These are phyloP conservation scores for Vulpes vulpes DNA, from an alignment of 2,113 vertebrate species.

Conservation along the genomic window DNA sequence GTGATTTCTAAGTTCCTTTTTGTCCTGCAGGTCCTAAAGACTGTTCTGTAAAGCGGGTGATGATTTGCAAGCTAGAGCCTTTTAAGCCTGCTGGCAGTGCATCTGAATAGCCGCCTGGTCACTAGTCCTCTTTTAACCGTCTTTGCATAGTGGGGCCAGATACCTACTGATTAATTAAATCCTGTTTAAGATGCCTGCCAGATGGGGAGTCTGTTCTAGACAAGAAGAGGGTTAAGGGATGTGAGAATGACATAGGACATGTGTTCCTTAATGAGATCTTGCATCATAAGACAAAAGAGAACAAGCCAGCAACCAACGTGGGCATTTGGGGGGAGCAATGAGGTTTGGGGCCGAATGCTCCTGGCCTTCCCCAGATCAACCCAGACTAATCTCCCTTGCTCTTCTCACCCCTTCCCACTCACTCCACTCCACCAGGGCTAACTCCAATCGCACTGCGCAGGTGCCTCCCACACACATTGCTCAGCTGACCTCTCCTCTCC, in stretches of 20 bases:
- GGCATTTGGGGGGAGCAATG: background rate
- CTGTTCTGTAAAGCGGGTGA: background rate
- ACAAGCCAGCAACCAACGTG: background rate
- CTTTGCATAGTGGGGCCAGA: background rate
- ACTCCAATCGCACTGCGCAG: rapidly evolving
- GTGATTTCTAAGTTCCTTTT: background rate
- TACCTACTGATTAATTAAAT: background rate
- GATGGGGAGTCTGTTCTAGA: background rate
- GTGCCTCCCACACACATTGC: background rate
- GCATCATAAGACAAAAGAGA: background rate
- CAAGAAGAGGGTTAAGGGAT: background rate
- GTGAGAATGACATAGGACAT: background rate
- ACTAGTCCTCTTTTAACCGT: background rate
- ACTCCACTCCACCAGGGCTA: too few relatives aligned
- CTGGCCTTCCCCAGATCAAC: background rate
- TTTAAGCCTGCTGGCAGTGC: background rate
- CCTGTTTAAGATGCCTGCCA: background rate
- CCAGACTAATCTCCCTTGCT: background rate
- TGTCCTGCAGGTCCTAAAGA: background rate
- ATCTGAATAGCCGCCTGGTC: background rate
- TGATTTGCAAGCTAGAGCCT: background rate
- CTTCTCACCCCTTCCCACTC: background rate
- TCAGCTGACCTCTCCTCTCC: background rate
- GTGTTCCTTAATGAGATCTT: background rate
- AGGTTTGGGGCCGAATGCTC: background rate